Evolutionary conservation across 37 sponge, comb jelly and placozoan species (phyloP).

Genomic region (Aplysina aerophoba): DNA sequence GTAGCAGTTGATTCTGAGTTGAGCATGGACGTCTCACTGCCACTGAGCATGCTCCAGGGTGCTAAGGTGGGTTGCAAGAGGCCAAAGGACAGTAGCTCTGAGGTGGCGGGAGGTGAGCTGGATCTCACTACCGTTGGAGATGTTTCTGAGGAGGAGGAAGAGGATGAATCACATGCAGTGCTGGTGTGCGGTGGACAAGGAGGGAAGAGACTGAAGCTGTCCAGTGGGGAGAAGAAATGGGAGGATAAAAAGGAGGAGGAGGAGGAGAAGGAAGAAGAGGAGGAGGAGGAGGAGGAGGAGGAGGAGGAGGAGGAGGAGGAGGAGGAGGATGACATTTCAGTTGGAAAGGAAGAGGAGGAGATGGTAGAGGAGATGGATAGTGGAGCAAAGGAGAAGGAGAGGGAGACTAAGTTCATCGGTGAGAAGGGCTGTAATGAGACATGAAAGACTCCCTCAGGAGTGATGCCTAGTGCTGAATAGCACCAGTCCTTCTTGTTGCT

Average conservation of each 20-base stretch:
- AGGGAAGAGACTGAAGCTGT: background rate
- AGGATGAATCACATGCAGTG: too few relatives aligned
- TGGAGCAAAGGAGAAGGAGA: background rate
- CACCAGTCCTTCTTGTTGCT: too few relatives aligned
- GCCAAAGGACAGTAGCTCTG: background rate
- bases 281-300: background rate
- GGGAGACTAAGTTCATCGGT: too few relatives aligned
- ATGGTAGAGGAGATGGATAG: background rate
- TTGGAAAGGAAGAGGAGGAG: slow-evolving; percentile 1
- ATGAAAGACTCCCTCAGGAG: too few relatives aligned
- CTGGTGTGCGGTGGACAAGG: background rate
- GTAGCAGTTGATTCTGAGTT: background rate
- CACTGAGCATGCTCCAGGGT: slow-evolving; percentile 12
- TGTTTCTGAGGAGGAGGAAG: too few relatives aligned
- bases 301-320: too few relatives aligned
- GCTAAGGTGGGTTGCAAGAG: background rate
- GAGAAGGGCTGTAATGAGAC: too few relatives aligned
- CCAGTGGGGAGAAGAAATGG: background rate
- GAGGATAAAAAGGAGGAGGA: slow-evolving; percentile 6
- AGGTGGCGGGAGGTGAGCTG: too few relatives aligned
- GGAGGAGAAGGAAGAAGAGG: background rate
- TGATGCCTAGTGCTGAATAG: too few relatives aligned
- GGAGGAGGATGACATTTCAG: background rate
- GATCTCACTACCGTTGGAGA: too few relatives aligned
- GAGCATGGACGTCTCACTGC: slow-evolving; percentile 28